Evolutionary conservation across 2,888 invertebrate genomes (phyloP).

Genomic region (Nasonia oneida): DNA sequence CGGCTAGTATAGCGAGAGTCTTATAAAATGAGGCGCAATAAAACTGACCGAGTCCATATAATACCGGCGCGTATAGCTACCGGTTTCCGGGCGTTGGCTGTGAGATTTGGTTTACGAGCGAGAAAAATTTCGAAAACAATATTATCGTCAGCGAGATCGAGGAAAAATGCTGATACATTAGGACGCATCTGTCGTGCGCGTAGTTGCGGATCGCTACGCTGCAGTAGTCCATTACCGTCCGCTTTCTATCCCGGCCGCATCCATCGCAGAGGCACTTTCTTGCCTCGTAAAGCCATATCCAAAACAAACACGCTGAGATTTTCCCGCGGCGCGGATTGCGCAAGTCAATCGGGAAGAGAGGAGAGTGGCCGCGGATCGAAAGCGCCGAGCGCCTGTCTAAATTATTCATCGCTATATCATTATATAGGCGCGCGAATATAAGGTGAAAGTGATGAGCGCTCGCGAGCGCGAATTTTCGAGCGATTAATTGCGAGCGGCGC

Average conservation of each 20-base stretch:
- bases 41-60: background rate
- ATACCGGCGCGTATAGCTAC: too few species aligned
- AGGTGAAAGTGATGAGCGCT: conserved; percentile 11
- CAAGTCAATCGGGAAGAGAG: conserved; percentile 9
- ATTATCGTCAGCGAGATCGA: background rate
- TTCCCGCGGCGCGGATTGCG: background rate
- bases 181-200: too few species aligned
- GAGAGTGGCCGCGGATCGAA: background rate
- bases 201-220: too few species aligned
- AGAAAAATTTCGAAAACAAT: too few species aligned
- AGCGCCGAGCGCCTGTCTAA: background rate
- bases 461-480: background rate
- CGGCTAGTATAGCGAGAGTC: background rate
- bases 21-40: conserved; percentile 23
- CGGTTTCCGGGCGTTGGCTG: too few species aligned
- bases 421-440: conserved; percentile 19
- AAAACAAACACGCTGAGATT: background rate
- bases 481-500: background rate
- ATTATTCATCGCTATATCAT: conserved; percentile 53
- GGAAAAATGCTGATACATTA: too few species aligned
- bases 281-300: background rate
- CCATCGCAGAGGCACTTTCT: conserved; percentile 6
- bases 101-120: too few species aligned
- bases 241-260: background rate
- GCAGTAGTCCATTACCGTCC: background rate